Conservation (phyloP, 2,113 vertebrate genomes). For the Lepisosteus oculatus region DNA sequence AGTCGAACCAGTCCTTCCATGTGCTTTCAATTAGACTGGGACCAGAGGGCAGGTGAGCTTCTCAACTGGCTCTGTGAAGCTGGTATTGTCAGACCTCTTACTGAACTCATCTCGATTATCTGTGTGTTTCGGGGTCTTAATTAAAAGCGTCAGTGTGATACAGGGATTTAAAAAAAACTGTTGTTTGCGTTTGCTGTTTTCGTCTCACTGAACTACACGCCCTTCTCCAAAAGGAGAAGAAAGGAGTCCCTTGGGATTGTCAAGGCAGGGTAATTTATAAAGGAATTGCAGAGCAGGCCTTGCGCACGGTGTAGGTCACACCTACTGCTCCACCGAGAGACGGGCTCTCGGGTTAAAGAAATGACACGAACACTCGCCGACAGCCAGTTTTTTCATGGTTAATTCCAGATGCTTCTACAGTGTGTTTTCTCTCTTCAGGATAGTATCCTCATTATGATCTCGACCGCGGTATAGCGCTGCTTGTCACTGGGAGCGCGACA, state of each 20-base stretch:
- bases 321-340: too few species aligned
- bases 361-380: too few species aligned
- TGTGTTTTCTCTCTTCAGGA: too few species aligned
- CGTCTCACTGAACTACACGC: not conserved
- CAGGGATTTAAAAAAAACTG: not conserved
- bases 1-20: not conserved
- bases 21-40: not conserved
- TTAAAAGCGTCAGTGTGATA: not conserved
- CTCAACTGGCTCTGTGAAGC: not conserved
- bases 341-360: too few species aligned
- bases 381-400: too few species aligned
- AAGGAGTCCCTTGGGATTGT: not conserved
- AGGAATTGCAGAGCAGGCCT: not conserved
- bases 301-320: not conserved
- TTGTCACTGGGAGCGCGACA: too few species aligned
- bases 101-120: conserved; percentile 4
- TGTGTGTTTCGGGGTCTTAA: not conserved
- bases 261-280: not conserved
- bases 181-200: not conserved
- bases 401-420: too few species aligned
- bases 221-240: not conserved
- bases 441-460: too few species aligned
- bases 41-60: not conserved
- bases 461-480: too few species aligned
- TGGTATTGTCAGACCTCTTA: not conserved